Evolutionary conservation across 1,140 invertebrate genomes (phyloP).

Genomic region (Achatina immaculata): DNA sequence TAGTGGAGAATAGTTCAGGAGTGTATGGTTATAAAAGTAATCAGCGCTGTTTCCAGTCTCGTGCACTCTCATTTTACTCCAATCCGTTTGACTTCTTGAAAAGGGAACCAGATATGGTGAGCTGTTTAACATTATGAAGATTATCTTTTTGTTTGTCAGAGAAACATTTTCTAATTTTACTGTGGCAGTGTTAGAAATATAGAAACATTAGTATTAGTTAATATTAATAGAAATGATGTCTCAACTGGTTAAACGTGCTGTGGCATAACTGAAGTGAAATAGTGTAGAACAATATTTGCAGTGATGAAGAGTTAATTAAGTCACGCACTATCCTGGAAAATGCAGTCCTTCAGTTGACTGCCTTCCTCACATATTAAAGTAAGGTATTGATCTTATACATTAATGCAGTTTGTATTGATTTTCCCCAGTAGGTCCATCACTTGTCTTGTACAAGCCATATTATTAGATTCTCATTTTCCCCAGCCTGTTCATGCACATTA

Average conservation of each 20-base stretch:
- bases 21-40: not conserved
- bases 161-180: not conserved
- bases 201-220: not conserved
- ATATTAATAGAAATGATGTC: not conserved
- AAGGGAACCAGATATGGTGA: conserved; percentile 23
- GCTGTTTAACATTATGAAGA: not conserved
- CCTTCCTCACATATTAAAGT: not conserved
- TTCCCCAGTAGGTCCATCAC: conserved; percentile 9
- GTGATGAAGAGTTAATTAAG: not conserved
- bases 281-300: not conserved
- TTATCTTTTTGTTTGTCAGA: not conserved
- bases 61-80: conserved; percentile 21
- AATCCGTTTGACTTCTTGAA: conserved; percentile 23
- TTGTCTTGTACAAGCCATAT: not conserved
- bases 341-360: not conserved
- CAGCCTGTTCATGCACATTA: too few relatives aligned
- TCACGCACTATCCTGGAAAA: not conserved
- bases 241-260: not conserved
- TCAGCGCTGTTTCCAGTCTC: conserved; percentile 24
- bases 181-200: too few relatives aligned
- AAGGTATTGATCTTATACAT: conserved; percentile 17
- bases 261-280: not conserved
- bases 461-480: too few relatives aligned
- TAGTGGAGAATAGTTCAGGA: not conserved
- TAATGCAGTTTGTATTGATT: conserved; percentile 35